Conservation (phyloP, 2,888 invertebrate genomes). For the Yponomeuta malinellus region DNA sequence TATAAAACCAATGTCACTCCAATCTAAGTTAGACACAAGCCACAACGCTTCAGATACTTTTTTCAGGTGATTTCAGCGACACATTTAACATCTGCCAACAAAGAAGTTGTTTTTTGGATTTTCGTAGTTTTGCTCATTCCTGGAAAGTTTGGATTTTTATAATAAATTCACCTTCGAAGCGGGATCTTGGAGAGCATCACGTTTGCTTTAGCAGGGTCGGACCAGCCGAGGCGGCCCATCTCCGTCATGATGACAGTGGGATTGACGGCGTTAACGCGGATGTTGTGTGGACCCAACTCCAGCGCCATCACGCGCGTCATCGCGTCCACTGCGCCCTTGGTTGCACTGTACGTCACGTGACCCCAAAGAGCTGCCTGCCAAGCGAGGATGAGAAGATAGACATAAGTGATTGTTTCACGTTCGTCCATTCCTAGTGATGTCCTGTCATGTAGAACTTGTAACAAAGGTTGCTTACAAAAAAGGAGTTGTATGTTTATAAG, state of each 20-base stretch:
- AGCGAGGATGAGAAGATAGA: neutral
- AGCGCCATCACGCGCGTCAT: constrained; percentile 84
- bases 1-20: too few species aligned
- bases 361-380: constrained; percentile 76
- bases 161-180: constrained; percentile 74
- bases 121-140: too few species aligned
- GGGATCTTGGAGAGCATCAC: constrained; percentile 85
- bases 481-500: too few species aligned
- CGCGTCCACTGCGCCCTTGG: constrained; percentile 89
- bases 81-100: too few species aligned
- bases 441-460: too few species aligned
- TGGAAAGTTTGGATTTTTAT: neutral
- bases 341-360: constrained; percentile 84
- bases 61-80: too few species aligned
- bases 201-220: constrained; percentile 80
- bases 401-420: too few species aligned
- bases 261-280: constrained; percentile 89
- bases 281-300: constrained; percentile 85
- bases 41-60: too few species aligned
- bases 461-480: too few species aligned
- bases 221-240: constrained; percentile 87
- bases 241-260: constrained; percentile 92
- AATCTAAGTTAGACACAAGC: too few species aligned
- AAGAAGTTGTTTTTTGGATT: too few species aligned
- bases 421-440: too few species aligned